Conservation (phyloP, 1,140 invertebrate species). For the Ceratina australensis region DNA sequence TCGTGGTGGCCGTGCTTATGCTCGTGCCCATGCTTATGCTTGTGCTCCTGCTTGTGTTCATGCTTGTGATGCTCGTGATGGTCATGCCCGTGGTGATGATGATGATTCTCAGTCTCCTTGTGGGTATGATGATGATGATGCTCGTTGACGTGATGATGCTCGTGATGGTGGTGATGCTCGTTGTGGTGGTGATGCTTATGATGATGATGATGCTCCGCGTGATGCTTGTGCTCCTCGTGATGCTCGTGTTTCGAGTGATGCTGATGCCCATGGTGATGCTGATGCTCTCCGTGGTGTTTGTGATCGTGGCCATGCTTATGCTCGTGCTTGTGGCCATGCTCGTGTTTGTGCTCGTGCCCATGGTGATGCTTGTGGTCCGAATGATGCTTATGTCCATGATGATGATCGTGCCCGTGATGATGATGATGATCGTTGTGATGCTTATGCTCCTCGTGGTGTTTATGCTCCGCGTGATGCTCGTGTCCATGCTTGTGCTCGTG, state of each 20-base stretch:
- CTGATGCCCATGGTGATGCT: slow-evolving; percentile 68
- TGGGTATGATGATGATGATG: slow-evolving; percentile 73
- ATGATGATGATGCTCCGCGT: slow-evolving; percentile 69
- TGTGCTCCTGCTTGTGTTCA: slow-evolving; percentile 65
- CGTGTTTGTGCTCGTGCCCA: slow-evolving; percentile 58
- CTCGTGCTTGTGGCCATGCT: slow-evolving; percentile 65
- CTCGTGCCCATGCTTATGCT: slow-evolving; percentile 65
- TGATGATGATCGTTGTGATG: slow-evolving; percentile 57
- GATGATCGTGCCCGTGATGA: slow-evolving; percentile 56
- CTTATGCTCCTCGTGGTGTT: slow-evolving; percentile 57
- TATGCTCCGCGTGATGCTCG: slow-evolving; percentile 55
- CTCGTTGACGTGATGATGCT: slow-evolving; percentile 67
- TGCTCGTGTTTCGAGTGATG: slow-evolving; percentile 71
- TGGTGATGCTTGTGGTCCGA: slow-evolving; percentile 62
- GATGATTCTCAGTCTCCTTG: slow-evolving; percentile 73
- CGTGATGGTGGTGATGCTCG: slow-evolving; percentile 70
- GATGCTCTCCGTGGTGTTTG: slow-evolving; percentile 64
- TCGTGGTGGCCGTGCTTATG: slow-evolving; percentile 71
- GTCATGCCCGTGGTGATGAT: slow-evolving; percentile 73
- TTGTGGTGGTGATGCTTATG: slow-evolving; percentile 70
- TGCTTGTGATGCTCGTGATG: slow-evolving; percentile 67
- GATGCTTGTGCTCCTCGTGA: slow-evolving; percentile 71
- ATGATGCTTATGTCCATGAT: slow-evolving; percentile 61
- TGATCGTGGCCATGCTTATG: slow-evolving; percentile 68
- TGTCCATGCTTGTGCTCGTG: slow-evolving; percentile 50